A percentile compares a stretch with the other conserved stretches of the same genome.
phyloP scores from a whole-genome alignment of 1,140 invertebrate genomes.

The Hetaerina americana region DNA sequence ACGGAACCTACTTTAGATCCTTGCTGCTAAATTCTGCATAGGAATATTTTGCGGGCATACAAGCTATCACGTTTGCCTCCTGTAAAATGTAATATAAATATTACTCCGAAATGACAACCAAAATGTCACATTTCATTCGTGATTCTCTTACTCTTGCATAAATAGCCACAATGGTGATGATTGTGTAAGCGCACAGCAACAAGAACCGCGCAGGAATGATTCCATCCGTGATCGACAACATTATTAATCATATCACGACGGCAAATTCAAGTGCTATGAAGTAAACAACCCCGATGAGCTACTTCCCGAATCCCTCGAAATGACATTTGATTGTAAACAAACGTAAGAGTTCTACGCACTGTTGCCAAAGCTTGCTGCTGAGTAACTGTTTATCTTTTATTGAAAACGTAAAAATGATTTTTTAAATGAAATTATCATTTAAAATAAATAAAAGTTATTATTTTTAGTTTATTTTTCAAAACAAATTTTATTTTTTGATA shows the following conservation, averaged over 20 bases:
- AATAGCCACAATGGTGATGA: not conserved
- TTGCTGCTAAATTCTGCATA: not conserved
- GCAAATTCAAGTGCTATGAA: too few relatives aligned
- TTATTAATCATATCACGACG: slow-evolving; percentile 16
- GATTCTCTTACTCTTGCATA: not conserved
- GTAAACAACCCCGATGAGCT: too few relatives aligned
- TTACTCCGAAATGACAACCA: not conserved
- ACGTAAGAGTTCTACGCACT: not conserved
- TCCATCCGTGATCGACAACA: not conserved
- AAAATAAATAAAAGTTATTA: too few relatives aligned
- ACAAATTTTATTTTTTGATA: too few relatives aligned
- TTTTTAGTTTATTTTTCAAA: too few relatives aligned
- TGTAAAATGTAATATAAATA: not conserved
- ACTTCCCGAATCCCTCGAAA: not conserved
- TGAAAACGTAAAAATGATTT: too few relatives aligned
- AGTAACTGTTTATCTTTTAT: not conserved
- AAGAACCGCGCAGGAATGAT: not conserved
- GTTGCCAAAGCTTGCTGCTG: not conserved
- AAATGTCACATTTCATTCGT: not conserved
- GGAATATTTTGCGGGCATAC: not conserved
- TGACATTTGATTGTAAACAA: not conserved
- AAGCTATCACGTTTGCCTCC: not conserved
- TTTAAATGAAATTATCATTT: too few relatives aligned
- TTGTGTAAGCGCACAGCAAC: not conserved
- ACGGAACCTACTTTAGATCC: not conserved